A percentile compares a stretch with the other conserved stretches of the same genome.
phyloP scores from a whole-genome alignment of 2,888 invertebrate genomes.

The Lasioglossum lativentre region DNA sequence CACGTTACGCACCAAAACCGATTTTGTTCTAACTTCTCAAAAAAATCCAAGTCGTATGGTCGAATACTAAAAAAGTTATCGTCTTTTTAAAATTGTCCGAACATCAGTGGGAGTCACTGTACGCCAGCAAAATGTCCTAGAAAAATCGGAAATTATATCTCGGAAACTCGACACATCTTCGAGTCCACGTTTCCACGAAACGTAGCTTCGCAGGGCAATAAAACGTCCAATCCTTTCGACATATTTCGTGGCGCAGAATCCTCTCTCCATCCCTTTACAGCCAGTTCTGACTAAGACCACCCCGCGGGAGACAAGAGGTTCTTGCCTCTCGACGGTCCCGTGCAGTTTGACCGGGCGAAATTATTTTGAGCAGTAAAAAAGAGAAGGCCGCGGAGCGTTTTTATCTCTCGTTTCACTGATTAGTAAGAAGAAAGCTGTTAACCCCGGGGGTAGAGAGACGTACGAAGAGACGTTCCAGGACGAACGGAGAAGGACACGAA shows the following conservation, averaged over 20 bases:
- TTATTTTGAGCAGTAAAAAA: background rate
- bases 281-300: background rate
- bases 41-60: too few species aligned
- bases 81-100: too few species aligned
- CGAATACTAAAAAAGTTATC: too few species aligned
- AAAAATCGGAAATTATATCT: background rate
- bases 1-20: too few species aligned
- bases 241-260: background rate
- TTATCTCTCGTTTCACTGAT: constrained; percentile 3
- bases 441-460: background rate
- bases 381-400: background rate
- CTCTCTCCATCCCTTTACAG: background rate
- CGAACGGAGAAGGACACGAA: background rate
- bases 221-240: background rate
- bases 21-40: too few species aligned
- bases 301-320: background rate
- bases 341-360: background rate
- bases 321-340: background rate
- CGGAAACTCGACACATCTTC: background rate
- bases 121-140: too few species aligned
- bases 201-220: background rate
- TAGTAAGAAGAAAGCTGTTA: constrained; percentile 5
- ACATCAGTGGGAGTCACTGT: too few species aligned
- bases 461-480: background rate
- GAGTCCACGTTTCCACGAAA: background rate